phyloP scores from a whole-genome alignment of 1,140 invertebrate species.

The Argopecten irradians region DNA sequence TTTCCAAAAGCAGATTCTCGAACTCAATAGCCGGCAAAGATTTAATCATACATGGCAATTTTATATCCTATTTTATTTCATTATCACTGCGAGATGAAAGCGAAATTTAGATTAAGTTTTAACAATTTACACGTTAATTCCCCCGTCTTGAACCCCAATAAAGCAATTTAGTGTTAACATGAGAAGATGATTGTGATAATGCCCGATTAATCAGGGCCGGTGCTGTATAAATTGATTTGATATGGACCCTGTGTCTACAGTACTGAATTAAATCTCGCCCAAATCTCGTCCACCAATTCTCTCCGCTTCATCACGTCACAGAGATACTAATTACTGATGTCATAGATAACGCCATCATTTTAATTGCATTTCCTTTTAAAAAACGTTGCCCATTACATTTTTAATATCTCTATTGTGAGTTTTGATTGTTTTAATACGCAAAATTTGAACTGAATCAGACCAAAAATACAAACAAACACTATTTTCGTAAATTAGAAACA shows the following conservation, averaged over 20 bases:
- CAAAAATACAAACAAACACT: too few species aligned
- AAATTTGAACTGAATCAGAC: too few species aligned
- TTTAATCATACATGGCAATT: background rate
- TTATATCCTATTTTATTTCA: background rate
- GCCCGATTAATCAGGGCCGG: background rate
- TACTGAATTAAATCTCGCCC: background rate
- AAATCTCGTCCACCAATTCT: background rate
- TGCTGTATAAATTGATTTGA: conserved; percentile 18
- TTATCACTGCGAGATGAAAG: background rate
- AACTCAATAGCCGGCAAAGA: background rate
- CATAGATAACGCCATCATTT: background rate
- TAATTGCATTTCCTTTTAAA: background rate
- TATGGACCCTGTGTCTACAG: conserved; percentile 7
- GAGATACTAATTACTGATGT: background rate
- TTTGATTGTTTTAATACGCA: too few species aligned
- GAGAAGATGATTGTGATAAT: conserved; percentile 3
- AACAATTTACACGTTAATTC: background rate
- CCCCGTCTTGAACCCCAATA: background rate
- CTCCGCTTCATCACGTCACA: background rate
- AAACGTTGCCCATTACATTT: background rate
- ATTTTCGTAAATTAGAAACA: background rate
- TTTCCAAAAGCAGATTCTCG: background rate
- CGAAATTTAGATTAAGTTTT: conserved; percentile 17
- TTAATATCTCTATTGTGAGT: too few species aligned
- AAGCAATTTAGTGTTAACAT: conserved; percentile 22